Percentiles rank a stretch among this genome's conserved stretches.
These are phyloP conservation scores for Myopa testacea DNA, from an alignment of 2,888 invertebrate genomes.

Conservation along the genomic window DNA sequence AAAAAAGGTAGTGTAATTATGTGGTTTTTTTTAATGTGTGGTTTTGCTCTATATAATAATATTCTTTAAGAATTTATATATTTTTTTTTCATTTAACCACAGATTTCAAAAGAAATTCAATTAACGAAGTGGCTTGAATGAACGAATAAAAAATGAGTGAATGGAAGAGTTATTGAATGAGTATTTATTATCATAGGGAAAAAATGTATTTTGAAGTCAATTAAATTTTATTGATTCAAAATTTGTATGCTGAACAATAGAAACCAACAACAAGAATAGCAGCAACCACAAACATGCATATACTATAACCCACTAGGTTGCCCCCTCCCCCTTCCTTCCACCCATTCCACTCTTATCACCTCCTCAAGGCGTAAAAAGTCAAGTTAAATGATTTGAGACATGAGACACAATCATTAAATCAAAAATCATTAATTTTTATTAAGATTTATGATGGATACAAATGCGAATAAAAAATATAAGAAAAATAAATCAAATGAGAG, in stretches of 20 bases:
- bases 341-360: too few relatives aligned
- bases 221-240: constrained; percentile 17
- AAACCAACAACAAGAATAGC: not conserved
- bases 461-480: not conserved
- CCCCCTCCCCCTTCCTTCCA: too few relatives aligned
- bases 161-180: not conserved
- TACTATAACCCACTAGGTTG: too few relatives aligned
- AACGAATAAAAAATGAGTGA: not conserved
- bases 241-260: not conserved
- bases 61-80: not conserved
- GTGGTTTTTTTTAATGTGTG: too few relatives aligned
- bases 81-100: too few relatives aligned
- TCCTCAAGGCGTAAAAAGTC: too few relatives aligned
- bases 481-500: not conserved
- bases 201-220: not conserved
- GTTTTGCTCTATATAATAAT: too few relatives aligned
- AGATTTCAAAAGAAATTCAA: not conserved
- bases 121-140: not conserved
- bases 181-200: too few relatives aligned
- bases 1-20: too few relatives aligned
- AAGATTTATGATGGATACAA: constrained; percentile 12
- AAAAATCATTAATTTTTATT: constrained; percentile 15
- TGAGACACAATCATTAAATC: not conserved
- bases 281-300: too few relatives aligned
- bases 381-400: too few relatives aligned